phyloP scores from a whole-genome alignment of 1,140 invertebrate species.

The Pseudomyrmex sp. region DNA sequence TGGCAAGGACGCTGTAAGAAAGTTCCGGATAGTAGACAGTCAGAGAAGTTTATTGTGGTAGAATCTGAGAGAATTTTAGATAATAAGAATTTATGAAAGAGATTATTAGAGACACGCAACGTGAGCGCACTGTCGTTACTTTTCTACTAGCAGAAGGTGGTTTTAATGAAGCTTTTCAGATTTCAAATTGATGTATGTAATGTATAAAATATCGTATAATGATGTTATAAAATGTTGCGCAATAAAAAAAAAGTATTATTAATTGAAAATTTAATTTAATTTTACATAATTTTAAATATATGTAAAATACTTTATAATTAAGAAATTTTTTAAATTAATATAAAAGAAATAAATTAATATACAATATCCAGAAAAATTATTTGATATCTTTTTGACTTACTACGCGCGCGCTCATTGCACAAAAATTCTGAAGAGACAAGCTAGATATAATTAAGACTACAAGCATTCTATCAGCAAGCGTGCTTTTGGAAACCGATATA shows the following conservation, averaged over 20 bases:
- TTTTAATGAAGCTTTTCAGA: conserved; percentile 10
- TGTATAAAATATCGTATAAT: background rate
- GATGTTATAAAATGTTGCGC: background rate
- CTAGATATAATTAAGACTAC: too few relatives aligned
- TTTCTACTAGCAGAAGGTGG: background rate
- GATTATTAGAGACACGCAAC: conserved; percentile 64
- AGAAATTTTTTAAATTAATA: background rate
- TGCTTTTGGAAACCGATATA: conserved; percentile 10
- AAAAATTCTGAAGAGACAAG: too few relatives aligned
- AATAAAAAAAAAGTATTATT: background rate
- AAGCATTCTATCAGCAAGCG: background rate
- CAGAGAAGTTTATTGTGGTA: conserved; percentile 24
- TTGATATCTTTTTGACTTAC: background rate
- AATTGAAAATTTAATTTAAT: too few relatives aligned
- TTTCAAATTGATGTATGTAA: background rate
- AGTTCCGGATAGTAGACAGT: conserved; percentile 29
- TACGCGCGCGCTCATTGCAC: too few relatives aligned
- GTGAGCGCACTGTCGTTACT: background rate
- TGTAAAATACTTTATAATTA: background rate
- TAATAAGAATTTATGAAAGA: conserved; percentile 50
- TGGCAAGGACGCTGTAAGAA: conserved; percentile 65
- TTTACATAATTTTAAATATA: too few relatives aligned
- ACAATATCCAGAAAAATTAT: background rate
- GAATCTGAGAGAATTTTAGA: conserved; percentile 32
- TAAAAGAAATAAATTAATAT: background rate